These are phyloP conservation scores for Nowickia ferox DNA, from an alignment of 2,888 invertebrate genomes.

Conservation along the genomic window DNA sequence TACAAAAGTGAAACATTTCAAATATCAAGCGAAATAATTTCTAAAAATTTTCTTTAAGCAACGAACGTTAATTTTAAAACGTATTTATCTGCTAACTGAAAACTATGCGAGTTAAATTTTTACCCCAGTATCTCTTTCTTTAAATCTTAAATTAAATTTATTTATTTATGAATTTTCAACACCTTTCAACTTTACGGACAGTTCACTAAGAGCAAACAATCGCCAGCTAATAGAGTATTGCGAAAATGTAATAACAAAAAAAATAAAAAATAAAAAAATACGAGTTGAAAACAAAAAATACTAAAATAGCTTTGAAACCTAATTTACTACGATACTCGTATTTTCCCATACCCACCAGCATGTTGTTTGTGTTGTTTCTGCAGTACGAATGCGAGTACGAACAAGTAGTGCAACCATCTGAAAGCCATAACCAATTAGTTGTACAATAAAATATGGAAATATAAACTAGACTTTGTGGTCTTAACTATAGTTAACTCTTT, in stretches of 20 bases:
- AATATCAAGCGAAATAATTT: neutral
- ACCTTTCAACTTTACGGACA: constrained; percentile 59
- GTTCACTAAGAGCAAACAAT: constrained; percentile 40
- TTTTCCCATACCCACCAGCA: constrained; percentile 56
- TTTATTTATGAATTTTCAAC: constrained; percentile 68
- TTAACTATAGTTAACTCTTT: constrained; percentile 26
- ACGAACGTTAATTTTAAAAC: neutral
- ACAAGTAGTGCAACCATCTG: constrained; percentile 35
- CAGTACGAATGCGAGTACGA: neutral
- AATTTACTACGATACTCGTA: constrained; percentile 42
- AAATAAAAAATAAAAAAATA: neutral
- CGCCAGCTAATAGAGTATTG: constrained; percentile 33
- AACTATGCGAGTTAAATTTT: neutral
- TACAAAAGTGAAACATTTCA: neutral
- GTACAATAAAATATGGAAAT: constrained; percentile 34
- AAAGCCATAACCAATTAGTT: constrained; percentile 63
- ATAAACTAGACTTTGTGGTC: constrained; percentile 37
- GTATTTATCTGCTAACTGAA: neutral
- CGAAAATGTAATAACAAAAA: constrained; percentile 11
- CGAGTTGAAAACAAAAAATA: neutral
- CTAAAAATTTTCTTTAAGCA: neutral
- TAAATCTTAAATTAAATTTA: constrained; percentile 50
- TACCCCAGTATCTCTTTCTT: neutral
- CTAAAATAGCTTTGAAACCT: constrained; percentile 56
- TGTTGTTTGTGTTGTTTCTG: constrained; percentile 15